Base-by-base conservation (phyloP, 2,888 invertebrate genomes). In the Drepanosiphum platanoidis region DNA sequence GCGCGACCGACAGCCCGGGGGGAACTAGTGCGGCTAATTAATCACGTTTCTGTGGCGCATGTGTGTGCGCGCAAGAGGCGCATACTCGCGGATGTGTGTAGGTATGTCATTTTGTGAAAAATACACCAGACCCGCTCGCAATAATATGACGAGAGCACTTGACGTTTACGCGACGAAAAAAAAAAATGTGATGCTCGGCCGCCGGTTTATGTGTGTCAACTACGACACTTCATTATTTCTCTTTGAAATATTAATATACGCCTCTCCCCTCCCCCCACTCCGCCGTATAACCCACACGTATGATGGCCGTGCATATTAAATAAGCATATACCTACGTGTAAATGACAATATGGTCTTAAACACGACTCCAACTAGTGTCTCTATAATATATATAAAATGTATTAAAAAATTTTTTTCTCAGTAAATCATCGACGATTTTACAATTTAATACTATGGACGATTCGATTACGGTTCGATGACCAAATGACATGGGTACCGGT, bases 11-110 rank as follows among this genome's bases (percentile, higher is more conserved):
- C 61, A 9, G 2, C n/a, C n/a, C 8, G 70, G 2, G 13, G 15
- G 36, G n/a, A 15, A 72, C 42, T 46, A 11, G 71, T 18, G 72
- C 46, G 27, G 72, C 18, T 46, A 72, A 72, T 72, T 72, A 72
- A 72, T 46, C 46, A 72, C 46, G 72, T 72, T 18, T 42, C 27
- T 72, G 18, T 15, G 15, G 15, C 7, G 22, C 22, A 11, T 13
- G 30, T 13, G 68, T 36, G 68, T 4, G 68, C 36, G 22, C 8
- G 70, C 32, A n/a, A n/a, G n/a, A n/a, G n/a, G n/a, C n/a, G n/a
- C n/a, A n/a, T n/a, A n/a, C n/a, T n/a, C 4, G 32, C n/a, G 58
- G 22, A 1, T 0, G 30, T 15, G 2, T 32, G 32, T 66, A 13
- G 32, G 22, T 7, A 30, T 3, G 66, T 32, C 15, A 15, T 66